Evolutionary conservation across 2,797 vertebrate genomes (phyloP).

Genomic region (Melopsittacus undulatus): DNA sequence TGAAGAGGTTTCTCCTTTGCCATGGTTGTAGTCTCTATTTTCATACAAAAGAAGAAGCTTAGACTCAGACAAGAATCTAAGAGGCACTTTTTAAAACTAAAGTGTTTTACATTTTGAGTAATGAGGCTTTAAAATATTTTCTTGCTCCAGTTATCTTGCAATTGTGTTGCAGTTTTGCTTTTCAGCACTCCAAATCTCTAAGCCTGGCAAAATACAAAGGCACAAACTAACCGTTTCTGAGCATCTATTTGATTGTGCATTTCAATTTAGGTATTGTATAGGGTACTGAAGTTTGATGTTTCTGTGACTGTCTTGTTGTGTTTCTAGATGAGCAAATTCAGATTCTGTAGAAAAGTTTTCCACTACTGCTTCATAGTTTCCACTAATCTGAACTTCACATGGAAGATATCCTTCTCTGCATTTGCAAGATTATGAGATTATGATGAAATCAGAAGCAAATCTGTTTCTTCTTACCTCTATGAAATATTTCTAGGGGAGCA

Average conservation of each 20-base stretch:
- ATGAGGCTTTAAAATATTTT: not conserved
- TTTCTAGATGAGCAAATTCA: slow-evolving; percentile 9
- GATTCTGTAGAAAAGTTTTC: not conserved
- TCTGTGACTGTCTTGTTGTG: not conserved
- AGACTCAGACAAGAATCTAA: not conserved
- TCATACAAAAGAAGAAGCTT: not conserved
- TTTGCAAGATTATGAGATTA: not conserved
- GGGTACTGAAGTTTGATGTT: not conserved
- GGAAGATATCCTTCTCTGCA: not conserved
- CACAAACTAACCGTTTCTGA: not conserved
- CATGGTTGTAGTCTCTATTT: not conserved
- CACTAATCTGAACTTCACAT: not conserved
- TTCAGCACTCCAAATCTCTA: not conserved
- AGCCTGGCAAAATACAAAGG: not conserved
- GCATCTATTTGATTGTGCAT: not conserved
- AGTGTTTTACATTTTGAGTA: not conserved
- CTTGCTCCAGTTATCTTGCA: not conserved
- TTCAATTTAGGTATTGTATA: not conserved
- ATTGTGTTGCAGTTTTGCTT: not conserved
- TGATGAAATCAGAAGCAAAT: not conserved
- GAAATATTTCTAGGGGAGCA: not conserved
- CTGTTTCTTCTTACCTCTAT: not conserved
- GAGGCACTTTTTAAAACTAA: not conserved
- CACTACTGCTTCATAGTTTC: not conserved
- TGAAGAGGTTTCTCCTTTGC: not conserved